Evolutionary conservation across 2,113 vertebrate genomes (phyloP), one percentile per base, ranked within the genome.

Genomic region (Meleagris gallopavo): DNA sequence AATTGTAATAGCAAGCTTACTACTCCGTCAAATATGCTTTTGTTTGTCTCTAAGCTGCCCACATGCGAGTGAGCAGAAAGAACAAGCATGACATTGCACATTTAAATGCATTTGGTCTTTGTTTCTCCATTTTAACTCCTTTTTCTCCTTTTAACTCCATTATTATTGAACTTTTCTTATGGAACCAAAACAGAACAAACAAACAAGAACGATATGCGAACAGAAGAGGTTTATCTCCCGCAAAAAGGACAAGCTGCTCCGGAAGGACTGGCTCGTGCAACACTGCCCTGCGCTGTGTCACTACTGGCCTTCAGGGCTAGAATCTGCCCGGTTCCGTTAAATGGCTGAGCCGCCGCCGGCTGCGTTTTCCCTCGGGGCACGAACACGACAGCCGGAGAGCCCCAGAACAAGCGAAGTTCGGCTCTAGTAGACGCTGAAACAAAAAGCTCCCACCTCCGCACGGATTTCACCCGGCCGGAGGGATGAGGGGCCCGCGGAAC

Each of bases 381-480:
- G 1, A 11, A 27, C 27, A 10, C 1, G 4, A 19, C 11, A 11
- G 6, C 32, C 1, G 32, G 13, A 27, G 16, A 36, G 2, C 6
- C 11, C 7, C 32, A 27, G 3, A 36, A n/a, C 4, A 9, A 36
- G 9, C 5, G 3, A 9, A 11, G 15, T 8, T 5, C 22, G 11
- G 1, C 40, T 29, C 9, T 7, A 7, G 54, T 4, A 3, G 5
- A 17, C 27, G 3, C 3, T 6, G 4, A 38, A 11, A 17, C 54
- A 32, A 29, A 55, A 15, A 18, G 30, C 17, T 57, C 54, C 54
- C 54, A 7, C 30, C 30, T 11, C 54, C 54, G 16, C 54, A 32
- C 30, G 54, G 10, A 55, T 30, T 11, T 30, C 54, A 7, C 30
- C 29, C 54, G 54, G 30, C 29, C 7, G 9, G 54, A 55, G 16